Base-by-base conservation (phyloP, 2,888 invertebrate genomes). In the Pyralis farinalis region DNA sequence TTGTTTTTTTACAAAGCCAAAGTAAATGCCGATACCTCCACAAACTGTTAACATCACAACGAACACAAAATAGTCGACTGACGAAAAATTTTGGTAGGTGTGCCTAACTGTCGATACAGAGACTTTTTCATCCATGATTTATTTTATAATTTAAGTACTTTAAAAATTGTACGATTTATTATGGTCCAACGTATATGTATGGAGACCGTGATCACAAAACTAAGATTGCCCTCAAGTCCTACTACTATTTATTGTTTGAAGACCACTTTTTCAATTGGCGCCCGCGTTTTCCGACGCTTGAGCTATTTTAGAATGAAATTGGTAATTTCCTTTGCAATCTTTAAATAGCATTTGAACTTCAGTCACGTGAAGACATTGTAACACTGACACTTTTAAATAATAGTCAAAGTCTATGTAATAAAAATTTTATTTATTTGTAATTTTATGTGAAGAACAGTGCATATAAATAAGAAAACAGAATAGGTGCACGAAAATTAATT, bases 21-120 rank as follows among this genome's bases (percentile, higher is more conserved):
- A 96, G 72, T 94, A 96, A 42, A 96, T 73, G 7, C 96, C 96
- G 41, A 96, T 93, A 1, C 90, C 83, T 21, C 94, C 92, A 63
- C 95, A 96, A 25, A 93, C 74, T 3, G 91, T 64, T 43, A 96
- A 81, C 95, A 96, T 95, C 0, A 90, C 56, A 8, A 91, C 79
- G 62, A 94, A 94, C 34, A 94, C 90, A 0, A 89, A 63, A 69
- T 94, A 95, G 71, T 95, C 95, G 27, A 86, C 70, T 71, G 84
- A 84, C 9, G 90, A 88, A 47, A 93, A 93, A 42, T 76, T 71
- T 53, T 85, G 85, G 46, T 75, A 71, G 0, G 73, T 65, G 28
- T 56, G 47, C 41, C 76, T 67, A 0, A 80, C 65, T 25, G 51
- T 53, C 1, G 63, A 53, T 16, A 84, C 83, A 20, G 75, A 59